phyloP scores from a whole-genome alignment of 2,113 vertebrate genomes.

The Pygoscelis antarcticus region DNA sequence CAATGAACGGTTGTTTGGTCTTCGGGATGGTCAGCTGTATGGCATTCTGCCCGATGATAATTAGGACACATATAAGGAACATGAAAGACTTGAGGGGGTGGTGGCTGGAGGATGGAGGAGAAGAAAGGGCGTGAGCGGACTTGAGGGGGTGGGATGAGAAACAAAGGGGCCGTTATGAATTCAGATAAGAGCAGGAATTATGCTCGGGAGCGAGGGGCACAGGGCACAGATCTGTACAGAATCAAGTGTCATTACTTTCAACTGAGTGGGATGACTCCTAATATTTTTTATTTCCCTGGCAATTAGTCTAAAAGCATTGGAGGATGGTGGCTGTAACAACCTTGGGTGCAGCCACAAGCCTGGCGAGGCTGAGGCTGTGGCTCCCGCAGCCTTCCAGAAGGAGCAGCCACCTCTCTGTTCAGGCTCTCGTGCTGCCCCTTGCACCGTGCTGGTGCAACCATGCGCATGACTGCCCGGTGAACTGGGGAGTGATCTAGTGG shows the following conservation, averaged over 20 bases:
- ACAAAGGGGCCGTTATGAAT: conserved; percentile 22
- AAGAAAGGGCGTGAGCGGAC: neutral
- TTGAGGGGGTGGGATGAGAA: neutral
- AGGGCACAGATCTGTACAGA: neutral
- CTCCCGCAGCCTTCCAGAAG: neutral
- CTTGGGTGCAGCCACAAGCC: neutral
- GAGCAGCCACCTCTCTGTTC: neutral
- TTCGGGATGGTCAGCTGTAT: neutral
- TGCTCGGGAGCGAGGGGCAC: neutral
- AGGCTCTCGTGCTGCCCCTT: neutral
- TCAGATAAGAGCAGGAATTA: neutral
- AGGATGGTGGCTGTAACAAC: neutral
- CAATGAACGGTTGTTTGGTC: neutral
- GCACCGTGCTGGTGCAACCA: neutral
- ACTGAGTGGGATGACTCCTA: neutral
- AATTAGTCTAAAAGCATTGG: neutral
- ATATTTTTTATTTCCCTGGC: neutral
- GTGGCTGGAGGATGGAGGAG: neutral
- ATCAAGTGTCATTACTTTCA: neutral
- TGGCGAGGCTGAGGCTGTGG: neutral
- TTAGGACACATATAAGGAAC: neutral
- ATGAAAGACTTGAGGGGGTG: neutral
- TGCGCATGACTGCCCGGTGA: neutral
- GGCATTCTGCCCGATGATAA: neutral
- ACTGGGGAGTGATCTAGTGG: neutral